Base-by-base conservation (phyloP, 1,140 invertebrate genomes). In the Trinorchestia longiramus region DNA sequence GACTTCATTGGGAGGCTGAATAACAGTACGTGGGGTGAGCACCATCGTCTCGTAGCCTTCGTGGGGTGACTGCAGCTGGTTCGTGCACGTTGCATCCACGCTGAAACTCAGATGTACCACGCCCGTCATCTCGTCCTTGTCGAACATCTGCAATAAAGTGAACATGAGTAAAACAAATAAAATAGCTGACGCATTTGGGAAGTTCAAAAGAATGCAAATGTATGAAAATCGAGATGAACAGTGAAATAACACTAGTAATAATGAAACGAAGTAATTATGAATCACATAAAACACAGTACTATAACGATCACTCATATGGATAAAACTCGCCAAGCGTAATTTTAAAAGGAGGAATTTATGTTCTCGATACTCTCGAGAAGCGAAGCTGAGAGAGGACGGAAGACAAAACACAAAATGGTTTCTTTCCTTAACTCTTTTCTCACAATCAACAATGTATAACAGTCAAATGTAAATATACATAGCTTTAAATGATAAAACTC, bases 31-130 rank as follows among this genome's bases (percentile, higher is more conserved):
- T 43, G 97, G 97, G 92, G 97, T 98, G 41, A 98, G 97, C 1
- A 97, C 97, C 94, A 98, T 97, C 36, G 98, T 98, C 97, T 98
- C 98, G 96, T 98, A 98, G 53, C 98, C 98, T 95, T 97, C 97
- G 17, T 97, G 98, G 0, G 98, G 97, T 97, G 98, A 98, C 43
- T 97, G 97, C 43, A 98, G 97, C 96, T 98, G 97, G 92, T 97
- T 97, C 3, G 97, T 97, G 96, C 98, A 98, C 45, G 98, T 98
- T 0, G 98, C 98, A 97, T 98, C 98, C 45, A 98, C 98, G 96
- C 98, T 98, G 53, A 98, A 97, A 1, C 98, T 98, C 96, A 98
- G 97, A 96, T 97, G 97, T 3, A 98, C 98, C 96, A 97, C 97
- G 17, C 98, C 98, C 95, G 97, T 98, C 77, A 97, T 97, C 23